phyloP scores from a whole-genome alignment of 2,797 vertebrate genomes.

The Austrolebias charrua region DNA sequence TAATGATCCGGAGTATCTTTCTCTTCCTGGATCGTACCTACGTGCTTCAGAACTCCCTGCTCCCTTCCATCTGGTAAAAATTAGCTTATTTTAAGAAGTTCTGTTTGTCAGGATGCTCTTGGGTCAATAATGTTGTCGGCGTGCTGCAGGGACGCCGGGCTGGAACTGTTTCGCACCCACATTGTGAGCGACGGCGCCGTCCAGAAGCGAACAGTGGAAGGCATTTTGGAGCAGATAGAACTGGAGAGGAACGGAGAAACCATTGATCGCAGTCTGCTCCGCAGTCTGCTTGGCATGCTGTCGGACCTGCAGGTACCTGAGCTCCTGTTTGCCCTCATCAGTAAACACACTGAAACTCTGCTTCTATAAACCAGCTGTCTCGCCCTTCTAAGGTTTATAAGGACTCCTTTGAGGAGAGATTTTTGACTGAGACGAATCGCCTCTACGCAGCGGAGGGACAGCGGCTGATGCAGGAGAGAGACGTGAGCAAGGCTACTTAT shows the following conservation, averaged over 20 bases:
- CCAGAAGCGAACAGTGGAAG: slow-evolving; percentile 96
- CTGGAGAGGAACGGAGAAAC: slow-evolving; percentile 94
- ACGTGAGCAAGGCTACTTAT: slow-evolving; percentile 78
- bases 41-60: slow-evolving; percentile 97
- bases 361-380: slow-evolving; percentile 10
- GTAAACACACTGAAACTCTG: neutral
- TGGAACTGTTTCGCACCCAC: slow-evolving; percentile 97
- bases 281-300: slow-evolving; percentile 97
- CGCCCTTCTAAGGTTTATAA: slow-evolving; percentile 89
- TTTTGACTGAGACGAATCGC: slow-evolving; percentile 95
- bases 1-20: slow-evolving; percentile 98
- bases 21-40: slow-evolving; percentile 99
- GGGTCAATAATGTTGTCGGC: slow-evolving; percentile 17
- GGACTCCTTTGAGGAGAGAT: slow-evolving; percentile 95
- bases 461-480: slow-evolving; percentile 97
- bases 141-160: slow-evolving; percentile 90
- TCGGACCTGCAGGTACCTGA: slow-evolving; percentile 93
- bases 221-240: slow-evolving; percentile 95
- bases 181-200: slow-evolving; percentile 96
- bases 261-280: slow-evolving; percentile 92
- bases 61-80: slow-evolving; percentile 98
- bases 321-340: neutral
- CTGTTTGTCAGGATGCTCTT: neutral
- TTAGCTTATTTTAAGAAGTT: neutral
- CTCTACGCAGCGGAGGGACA: slow-evolving; percentile 97